These are phyloP conservation scores for Lissocephala sabroskyi DNA, from an alignment of 2,888 invertebrate genomes.

Conservation along the genomic window DNA sequence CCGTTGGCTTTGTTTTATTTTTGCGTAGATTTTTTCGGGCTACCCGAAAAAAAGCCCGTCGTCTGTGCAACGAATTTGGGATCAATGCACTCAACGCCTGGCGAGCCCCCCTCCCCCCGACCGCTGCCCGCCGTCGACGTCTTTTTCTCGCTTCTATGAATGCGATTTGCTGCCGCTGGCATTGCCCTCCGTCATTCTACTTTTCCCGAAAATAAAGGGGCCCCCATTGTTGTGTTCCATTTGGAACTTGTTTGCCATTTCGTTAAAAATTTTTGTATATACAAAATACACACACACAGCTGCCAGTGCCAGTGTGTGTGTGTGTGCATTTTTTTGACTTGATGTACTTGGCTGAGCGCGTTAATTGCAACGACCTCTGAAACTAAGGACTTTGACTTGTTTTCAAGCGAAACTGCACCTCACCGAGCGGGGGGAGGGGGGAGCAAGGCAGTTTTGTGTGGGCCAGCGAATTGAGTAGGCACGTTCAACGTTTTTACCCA, in stretches of 20 bases:
- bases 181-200: too few relatives aligned
- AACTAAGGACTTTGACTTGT: too few relatives aligned
- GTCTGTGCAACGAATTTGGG: conserved; percentile 20
- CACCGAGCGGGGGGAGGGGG: too few relatives aligned
- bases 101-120: neutral
- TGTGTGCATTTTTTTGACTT: conserved; percentile 8
- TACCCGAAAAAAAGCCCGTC: too few relatives aligned
- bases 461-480: too few relatives aligned
- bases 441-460: too few relatives aligned
- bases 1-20: conserved; percentile 18
- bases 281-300: neutral
- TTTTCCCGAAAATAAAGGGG: too few relatives aligned
- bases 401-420: too few relatives aligned
- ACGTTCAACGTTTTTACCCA: too few relatives aligned
- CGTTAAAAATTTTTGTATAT: neutral
- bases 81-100: conserved; percentile 32
- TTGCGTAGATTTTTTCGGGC: conserved; percentile 12
- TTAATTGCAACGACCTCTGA: neutral
- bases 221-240: neutral
- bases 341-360: neutral
- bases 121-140: neutral
- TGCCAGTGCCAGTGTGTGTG: neutral
- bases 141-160: conserved; percentile 9
- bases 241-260: neutral
- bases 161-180: neutral